Evolutionary conservation across 1,140 invertebrate species (phyloP).

Genomic region (Lepidurus couesii): DNA sequence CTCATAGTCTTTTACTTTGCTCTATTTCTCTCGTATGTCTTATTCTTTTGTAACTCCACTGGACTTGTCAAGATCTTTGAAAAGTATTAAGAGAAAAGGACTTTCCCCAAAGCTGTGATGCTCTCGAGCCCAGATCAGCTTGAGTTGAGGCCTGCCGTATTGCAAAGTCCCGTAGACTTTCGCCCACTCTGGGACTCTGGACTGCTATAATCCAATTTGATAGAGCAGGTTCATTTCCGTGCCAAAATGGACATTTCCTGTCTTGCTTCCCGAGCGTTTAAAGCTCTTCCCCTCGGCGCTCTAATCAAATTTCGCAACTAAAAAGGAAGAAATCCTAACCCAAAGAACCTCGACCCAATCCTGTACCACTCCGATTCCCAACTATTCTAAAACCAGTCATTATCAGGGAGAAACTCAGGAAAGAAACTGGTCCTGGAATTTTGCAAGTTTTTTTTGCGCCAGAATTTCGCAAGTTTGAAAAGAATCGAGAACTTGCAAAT

Average conservation of each 20-base stretch:
- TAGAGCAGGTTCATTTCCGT: not conserved
- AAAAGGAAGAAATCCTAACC: not conserved
- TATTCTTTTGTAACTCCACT: not conserved
- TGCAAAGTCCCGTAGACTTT: not conserved
- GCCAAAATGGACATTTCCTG: not conserved
- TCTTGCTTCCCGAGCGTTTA: not conserved
- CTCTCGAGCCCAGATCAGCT: not conserved
- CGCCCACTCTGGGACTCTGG: not conserved
- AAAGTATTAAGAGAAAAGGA: not conserved
- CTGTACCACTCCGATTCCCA: not conserved
- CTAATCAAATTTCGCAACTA: conserved; percentile 4
- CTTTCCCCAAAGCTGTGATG: not conserved
- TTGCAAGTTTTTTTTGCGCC: too few species aligned
- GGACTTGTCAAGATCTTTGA: not conserved
- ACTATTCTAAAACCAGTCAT: too few species aligned
- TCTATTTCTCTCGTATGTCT: not conserved
- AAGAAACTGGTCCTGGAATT: too few species aligned
- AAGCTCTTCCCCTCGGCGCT: not conserved
- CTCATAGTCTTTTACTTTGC: not conserved
- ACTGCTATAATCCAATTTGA: not conserved
- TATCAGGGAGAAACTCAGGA: too few species aligned
- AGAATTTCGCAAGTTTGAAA: too few species aligned
- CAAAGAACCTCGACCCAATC: not conserved
- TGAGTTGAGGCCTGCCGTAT: not conserved
- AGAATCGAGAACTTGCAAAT: too few species aligned